Evolutionary conservation across 35 echinoderm and acorn worm species (phyloP), one percentile per base, ranked within the genome.

Genomic region (Apostichopus californicus): DNA sequence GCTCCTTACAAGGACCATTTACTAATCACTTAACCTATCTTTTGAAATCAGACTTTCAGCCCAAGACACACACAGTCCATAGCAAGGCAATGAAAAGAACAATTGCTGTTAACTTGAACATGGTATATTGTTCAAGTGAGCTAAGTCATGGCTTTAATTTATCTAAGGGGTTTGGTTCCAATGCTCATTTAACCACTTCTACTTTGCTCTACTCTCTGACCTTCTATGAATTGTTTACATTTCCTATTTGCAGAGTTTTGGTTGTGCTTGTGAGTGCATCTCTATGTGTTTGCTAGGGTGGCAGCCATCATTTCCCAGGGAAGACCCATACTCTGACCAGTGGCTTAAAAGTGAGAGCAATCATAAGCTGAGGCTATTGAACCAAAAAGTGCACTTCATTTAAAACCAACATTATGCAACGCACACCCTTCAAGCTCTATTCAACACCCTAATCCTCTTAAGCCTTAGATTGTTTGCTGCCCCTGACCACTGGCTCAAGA

Each of bases 101-200:
- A 68, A 68, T 34, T 80, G 78, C 26, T 46, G 24, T 80, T 80
- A 80, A 80, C 78, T 80, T 80, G 78, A 80, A 80, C 78, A 80
- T 80, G 78, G 78, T 25, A 6, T 26, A 80, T 14, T 6, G 78
- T 9, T 46, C 24, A 80, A 80, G 20, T 46, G 13, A 54, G 24
- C 13, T 54, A 46, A 80, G 11, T 6, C 78, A 46, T 80, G 24
- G 14, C 24, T 54, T 80, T 46, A 13, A 80, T 80, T 80, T 80
- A 80, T 12, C 24, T 46, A 80, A 26, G 78, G 53, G 53, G 78
- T 12, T 80, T 80, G 64, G 11, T 68, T 11, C 64, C 6, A 46
- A 3, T 46, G 34, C 64, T 9, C 18, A 46, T 14, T 68, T 68
- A 68, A 68, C 64, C 64, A 9, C 64, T 14, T 18, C 5, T 11